Percentiles rank a stretch among this genome's conserved stretches.
These are phyloP conservation scores for Coptodon bakossiorum DNA, from an alignment of 2,113 vertebrate species.

Conservation along the genomic window DNA sequence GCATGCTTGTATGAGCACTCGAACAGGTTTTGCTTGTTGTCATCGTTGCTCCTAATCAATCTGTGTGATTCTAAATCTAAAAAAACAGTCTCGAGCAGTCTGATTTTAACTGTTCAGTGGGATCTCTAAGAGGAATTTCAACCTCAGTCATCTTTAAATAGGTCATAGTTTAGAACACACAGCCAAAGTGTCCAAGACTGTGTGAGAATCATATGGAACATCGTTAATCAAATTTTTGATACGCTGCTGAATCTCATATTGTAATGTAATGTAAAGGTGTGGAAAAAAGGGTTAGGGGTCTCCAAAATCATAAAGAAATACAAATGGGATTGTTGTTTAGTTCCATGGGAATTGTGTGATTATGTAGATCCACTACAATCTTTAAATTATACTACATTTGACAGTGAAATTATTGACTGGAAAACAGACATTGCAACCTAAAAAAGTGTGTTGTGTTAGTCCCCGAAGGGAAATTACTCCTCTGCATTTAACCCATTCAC, in stretches of 20 bases:
- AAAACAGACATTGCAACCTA: background rate
- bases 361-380: background rate
- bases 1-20: background rate
- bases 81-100: background rate
- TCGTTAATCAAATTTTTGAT: background rate
- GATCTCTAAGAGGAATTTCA: background rate
- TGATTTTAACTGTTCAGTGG: background rate
- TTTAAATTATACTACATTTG: background rate
- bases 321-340: background rate
- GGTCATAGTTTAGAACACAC: background rate
- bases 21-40: background rate
- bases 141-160: background rate
- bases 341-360: background rate
- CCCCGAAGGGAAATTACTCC: too few relatives aligned
- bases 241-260: background rate
- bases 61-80: background rate
- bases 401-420: background rate
- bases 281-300: background rate
- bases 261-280: background rate
- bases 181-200: background rate
- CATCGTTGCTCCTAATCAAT: background rate
- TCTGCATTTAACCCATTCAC: too few relatives aligned
- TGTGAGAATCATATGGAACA: background rate
- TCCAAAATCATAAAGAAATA: background rate
- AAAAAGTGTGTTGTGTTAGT: too few relatives aligned